phyloP scores from a whole-genome alignment of 1,140 invertebrate genomes.

The Anoplolepis gracilipes region DNA sequence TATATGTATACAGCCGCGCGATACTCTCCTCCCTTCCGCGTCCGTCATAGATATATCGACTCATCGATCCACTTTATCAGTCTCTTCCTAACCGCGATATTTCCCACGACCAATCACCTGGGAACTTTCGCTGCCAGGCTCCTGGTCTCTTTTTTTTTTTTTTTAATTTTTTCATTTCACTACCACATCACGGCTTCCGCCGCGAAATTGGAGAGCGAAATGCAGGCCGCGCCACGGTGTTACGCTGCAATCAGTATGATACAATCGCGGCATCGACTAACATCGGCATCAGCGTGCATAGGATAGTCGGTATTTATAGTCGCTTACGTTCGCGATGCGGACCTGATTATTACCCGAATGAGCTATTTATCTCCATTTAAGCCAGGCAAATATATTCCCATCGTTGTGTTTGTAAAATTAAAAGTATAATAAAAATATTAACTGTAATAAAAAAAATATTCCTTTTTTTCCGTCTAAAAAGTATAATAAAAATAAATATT shows the following conservation, averaged over 20 bases:
- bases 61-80: constrained; percentile 76
- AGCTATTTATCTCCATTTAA: constrained; percentile 45
- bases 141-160: neutral
- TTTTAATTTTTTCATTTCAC: constrained; percentile 5
- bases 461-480: too few relatives aligned
- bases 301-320: constrained; percentile 57
- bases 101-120: constrained; percentile 74
- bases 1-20: too few relatives aligned
- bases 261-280: constrained; percentile 54
- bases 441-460: too few relatives aligned
- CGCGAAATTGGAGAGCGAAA: constrained; percentile 51
- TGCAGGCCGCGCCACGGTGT: constrained; percentile 42
- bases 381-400: neutral
- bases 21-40: constrained; percentile 41
- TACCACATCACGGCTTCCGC: constrained; percentile 34
- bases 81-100: constrained; percentile 72
- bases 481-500: too few relatives aligned
- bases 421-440: constrained; percentile 30
- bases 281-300: constrained; percentile 38
- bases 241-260: constrained; percentile 58
- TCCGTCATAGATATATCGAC: constrained; percentile 66
- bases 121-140: constrained; percentile 67
- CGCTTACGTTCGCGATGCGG: constrained; percentile 52
- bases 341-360: constrained; percentile 45
- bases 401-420: constrained; percentile 32